Conservation (phyloP, 2,888 invertebrate species). For the Lasioglossum pauxillum region DNA sequence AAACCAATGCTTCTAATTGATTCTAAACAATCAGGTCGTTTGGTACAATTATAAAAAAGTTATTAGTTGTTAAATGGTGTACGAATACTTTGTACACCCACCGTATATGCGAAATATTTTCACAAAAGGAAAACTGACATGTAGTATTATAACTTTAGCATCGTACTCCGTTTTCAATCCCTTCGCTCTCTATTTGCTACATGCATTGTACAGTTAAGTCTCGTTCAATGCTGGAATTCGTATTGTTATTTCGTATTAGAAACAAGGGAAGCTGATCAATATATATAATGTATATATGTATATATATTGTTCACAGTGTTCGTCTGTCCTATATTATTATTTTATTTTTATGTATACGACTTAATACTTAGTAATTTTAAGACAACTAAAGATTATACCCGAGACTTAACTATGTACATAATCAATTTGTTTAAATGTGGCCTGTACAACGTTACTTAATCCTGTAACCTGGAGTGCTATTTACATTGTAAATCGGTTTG, state of each 20-base stretch:
- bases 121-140: slow-evolving; percentile 38
- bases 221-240: slow-evolving; percentile 3
- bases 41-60: too few relatives aligned
- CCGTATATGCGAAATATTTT: slow-evolving; percentile 12
- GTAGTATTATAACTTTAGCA: slow-evolving; percentile 34
- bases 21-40: too few relatives aligned
- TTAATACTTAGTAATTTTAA: slow-evolving; percentile 11
- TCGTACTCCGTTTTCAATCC: slow-evolving; percentile 34
- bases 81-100: too few relatives aligned
- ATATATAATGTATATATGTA: slow-evolving; percentile 9
- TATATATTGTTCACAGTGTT: slow-evolving; percentile 24
- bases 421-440: slow-evolving; percentile 34
- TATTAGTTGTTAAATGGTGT: too few relatives aligned
- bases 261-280: slow-evolving; percentile 19
- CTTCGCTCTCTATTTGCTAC: slow-evolving; percentile 21
- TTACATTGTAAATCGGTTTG: slow-evolving; percentile 48
- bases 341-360: slow-evolving; percentile 10
- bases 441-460: slow-evolving; percentile 30
- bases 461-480: slow-evolving; percentile 29
- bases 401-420: slow-evolving; percentile 36
- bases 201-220: slow-evolving; percentile 26
- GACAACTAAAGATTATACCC: slow-evolving; percentile 25
- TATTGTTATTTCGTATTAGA: slow-evolving; percentile 16
- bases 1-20: too few relatives aligned
- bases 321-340: background rate